Conservation (phyloP, 1,140 invertebrate species). For the Neodiprion fabricii region DNA sequence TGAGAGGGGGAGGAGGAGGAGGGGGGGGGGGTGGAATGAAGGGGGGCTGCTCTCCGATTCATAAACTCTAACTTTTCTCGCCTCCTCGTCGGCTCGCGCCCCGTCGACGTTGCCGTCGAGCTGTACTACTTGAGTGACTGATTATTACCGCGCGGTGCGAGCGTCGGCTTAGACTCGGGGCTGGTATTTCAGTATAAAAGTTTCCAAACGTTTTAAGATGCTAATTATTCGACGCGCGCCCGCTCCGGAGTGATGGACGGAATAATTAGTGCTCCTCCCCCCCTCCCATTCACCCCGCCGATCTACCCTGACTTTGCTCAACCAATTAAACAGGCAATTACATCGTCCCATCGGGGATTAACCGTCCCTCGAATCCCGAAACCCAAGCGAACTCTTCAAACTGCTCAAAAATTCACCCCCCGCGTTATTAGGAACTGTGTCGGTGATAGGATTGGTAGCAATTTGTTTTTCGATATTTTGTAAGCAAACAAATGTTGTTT, state of each 20-base stretch:
- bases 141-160: background rate
- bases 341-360: background rate
- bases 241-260: background rate
- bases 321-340: background rate
- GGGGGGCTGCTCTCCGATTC: background rate
- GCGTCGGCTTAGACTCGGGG: background rate
- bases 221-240: background rate
- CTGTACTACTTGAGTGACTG: background rate
- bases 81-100: background rate
- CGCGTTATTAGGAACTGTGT: background rate
- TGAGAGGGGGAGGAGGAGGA: background rate
- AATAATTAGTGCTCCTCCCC: background rate
- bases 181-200: background rate
- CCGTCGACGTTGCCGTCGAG: background rate
- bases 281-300: too few species aligned
- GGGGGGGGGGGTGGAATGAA: constrained; percentile 18
- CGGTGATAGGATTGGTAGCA: background rate
- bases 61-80: too few species aligned
- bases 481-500: background rate
- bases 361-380: background rate
- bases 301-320: background rate
- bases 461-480: background rate
- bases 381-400: background rate
- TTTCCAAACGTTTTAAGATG: constrained; percentile 7
- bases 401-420: background rate